Percentiles rank a stretch among this genome's conserved stretches.
Conservation (phyloP, 2,888 invertebrate genomes). For the Leptothorax acervorum region DNA sequence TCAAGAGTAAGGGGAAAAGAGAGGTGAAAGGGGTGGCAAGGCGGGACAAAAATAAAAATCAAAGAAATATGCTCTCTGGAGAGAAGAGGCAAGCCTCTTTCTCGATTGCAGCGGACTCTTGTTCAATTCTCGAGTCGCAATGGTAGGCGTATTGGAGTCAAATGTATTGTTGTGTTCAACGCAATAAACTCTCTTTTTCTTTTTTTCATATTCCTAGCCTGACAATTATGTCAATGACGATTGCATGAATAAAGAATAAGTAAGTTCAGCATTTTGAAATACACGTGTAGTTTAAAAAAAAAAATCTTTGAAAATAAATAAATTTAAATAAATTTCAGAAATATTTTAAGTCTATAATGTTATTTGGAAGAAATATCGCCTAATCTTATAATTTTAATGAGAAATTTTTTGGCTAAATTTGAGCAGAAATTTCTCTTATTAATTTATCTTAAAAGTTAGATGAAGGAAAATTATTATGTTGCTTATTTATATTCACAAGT, state of each 20-base stretch:
- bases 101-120: slow-evolving; percentile 56
- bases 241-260: neutral
- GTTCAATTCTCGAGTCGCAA: slow-evolving; percentile 46
- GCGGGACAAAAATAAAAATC: slow-evolving; percentile 71
- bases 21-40: slow-evolving; percentile 36
- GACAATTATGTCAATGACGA: slow-evolving; percentile 5
- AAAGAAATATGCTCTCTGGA: slow-evolving; percentile 73
- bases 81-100: slow-evolving; percentile 51
- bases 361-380: neutral
- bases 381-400: neutral
- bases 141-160: slow-evolving; percentile 8
- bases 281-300: neutral
- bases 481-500: neutral
- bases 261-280: neutral
- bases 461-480: neutral
- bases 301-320: neutral
- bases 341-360: neutral
- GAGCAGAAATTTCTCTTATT: neutral
- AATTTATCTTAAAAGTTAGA: neutral
- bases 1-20: slow-evolving; percentile 52
- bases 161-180: slow-evolving; percentile 34
- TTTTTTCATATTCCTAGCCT: neutral
- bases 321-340: neutral
- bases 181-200: slow-evolving; percentile 19
- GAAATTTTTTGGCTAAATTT: neutral